These are phyloP conservation scores for Bryconaethiops microstoma DNA, from an alignment of 2,797 vertebrate genomes.

Conservation along the genomic window DNA sequence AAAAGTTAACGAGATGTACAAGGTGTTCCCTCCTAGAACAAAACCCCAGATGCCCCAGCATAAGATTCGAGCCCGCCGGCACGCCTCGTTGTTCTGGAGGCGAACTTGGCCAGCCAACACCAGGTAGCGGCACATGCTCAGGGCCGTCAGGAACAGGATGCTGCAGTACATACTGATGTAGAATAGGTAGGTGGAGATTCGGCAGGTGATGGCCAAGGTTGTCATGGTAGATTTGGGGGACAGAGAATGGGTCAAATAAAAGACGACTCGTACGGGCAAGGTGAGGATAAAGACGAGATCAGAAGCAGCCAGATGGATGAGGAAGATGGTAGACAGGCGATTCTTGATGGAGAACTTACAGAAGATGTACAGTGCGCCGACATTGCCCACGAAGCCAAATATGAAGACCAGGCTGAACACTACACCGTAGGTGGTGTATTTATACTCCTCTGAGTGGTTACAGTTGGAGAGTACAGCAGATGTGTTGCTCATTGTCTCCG, in stretches of 20 bases:
- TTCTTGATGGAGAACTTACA: conserved; percentile 50
- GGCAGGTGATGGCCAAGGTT: conserved; percentile 37
- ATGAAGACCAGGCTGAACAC: conserved; percentile 57
- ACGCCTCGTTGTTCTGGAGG: conserved; percentile 41
- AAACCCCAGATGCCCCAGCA: conserved; percentile 56
- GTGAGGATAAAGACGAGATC: conserved; percentile 60
- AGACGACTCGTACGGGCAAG: conserved; percentile 48
- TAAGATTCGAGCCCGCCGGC: conserved; percentile 26
- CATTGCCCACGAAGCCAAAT: conserved; percentile 55
- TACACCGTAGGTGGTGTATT: conserved; percentile 35
- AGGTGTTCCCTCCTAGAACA: conserved; percentile 11
- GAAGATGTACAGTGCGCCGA: conserved; percentile 55
- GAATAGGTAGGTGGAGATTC: conserved; percentile 55
- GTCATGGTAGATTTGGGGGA: neutral
- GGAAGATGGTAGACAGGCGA: conserved; percentile 54
- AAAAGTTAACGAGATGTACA: conserved; percentile 11
- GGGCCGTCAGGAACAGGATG: conserved; percentile 59
- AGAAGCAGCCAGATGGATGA: conserved; percentile 57
- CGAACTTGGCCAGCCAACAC: conserved; percentile 24
- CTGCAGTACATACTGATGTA: conserved; percentile 64
- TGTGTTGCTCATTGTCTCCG: neutral
- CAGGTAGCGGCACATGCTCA: conserved; percentile 59
- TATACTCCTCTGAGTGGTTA: conserved; percentile 39
- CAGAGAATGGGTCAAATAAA: conserved; percentile 23
- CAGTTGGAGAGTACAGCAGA: neutral